Conservation (phyloP, 2,888 invertebrate species). For the Synanthedon andrenaeformis region DNA sequence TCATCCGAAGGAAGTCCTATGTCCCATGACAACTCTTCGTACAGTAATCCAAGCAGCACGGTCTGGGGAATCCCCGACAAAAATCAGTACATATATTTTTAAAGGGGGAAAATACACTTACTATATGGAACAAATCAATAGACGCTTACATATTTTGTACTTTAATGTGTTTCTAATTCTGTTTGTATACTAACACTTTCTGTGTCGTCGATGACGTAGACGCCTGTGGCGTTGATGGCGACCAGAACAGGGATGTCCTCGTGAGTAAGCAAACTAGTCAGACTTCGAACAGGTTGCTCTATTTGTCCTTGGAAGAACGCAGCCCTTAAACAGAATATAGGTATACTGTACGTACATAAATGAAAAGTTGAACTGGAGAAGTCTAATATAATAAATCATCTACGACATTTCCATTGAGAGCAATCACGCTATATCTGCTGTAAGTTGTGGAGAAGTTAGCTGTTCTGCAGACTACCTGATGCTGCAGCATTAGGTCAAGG, state of each 20-base stretch:
- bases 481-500: too few species aligned
- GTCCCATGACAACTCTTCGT: conserved; percentile 94
- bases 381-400: too few species aligned
- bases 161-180: too few species aligned
- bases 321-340: conserved; percentile 70
- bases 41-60: conserved; percentile 84
- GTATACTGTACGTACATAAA: too few species aligned
- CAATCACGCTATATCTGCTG: too few species aligned
- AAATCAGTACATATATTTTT: background rate
- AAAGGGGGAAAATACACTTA: too few species aligned
- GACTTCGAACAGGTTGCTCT: conserved; percentile 88
- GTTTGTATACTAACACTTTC: conserved; percentile 77
- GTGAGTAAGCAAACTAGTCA: conserved; percentile 86
- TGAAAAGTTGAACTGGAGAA: too few species aligned
- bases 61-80: conserved; percentile 65
- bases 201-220: conserved; percentile 86
- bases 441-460: too few species aligned
- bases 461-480: too few species aligned
- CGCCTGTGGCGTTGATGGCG: conserved; percentile 87
- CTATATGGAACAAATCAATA: too few species aligned
- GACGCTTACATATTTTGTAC: too few species aligned
- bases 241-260: conserved; percentile 89
- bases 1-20: conserved; percentile 89
- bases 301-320: conserved; percentile 96
- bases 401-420: too few species aligned